Percentiles rank a stretch among this genome's conserved stretches.
Evolutionary conservation across 92 coral and sea anemone species (phyloP).

Genomic region (Chrysogorgia sp.): DNA sequence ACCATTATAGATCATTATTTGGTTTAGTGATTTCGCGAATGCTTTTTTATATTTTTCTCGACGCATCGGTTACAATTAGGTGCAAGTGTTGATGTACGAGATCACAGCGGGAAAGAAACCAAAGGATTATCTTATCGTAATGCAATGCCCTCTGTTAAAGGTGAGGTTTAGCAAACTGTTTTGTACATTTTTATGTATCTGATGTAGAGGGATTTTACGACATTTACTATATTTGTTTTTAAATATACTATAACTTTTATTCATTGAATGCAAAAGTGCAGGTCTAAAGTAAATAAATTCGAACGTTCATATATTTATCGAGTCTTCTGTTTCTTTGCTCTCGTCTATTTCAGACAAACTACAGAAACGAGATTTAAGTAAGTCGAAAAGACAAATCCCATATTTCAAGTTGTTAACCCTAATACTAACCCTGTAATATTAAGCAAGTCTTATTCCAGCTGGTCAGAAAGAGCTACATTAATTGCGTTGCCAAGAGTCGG

Average conservation of each 20-base stretch:
- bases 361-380: constrained; percentile 16
- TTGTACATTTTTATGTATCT: neutral
- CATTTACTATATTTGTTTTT: constrained; percentile 36
- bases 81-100: constrained; percentile 76
- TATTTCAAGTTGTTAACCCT: too few species aligned
- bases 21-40: too few species aligned
- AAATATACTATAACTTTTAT: too few species aligned
- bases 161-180: constrained; percentile 35
- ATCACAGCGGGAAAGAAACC: constrained; percentile 89
- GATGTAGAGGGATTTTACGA: neutral
- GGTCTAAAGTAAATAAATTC: too few species aligned
- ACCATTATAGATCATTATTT: too few species aligned
- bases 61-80: too few species aligned
- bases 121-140: constrained; percentile 66
- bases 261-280: too few species aligned
- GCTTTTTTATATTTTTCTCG: neutral
- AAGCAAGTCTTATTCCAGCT: neutral
- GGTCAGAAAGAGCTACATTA: too few species aligned
- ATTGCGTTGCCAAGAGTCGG: too few species aligned
- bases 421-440: neutral
- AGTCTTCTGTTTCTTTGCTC: neutral
- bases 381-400: neutral
- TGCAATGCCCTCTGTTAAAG: constrained; percentile 80
- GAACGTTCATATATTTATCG: constrained; percentile 42
- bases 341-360: constrained; percentile 31